phyloP scores from a whole-genome alignment of 2,888 invertebrate genomes.

The Lasioglossum calceatum region DNA sequence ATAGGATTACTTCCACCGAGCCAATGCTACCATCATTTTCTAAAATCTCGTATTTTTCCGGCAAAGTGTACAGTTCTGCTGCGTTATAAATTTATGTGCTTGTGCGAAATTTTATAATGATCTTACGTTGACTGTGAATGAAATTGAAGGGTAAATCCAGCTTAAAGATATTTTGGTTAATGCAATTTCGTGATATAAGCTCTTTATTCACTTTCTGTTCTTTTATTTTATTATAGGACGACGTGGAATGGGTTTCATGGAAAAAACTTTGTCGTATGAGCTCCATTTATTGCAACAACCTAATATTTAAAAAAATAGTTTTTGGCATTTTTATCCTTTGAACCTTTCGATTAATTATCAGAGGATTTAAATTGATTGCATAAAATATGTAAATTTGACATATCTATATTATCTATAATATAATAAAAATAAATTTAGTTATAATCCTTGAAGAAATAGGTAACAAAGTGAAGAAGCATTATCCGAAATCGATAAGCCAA shows the following conservation, averaged over 20 bases:
- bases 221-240: background rate
- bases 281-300: background rate
- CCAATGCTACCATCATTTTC: constrained; percentile 54
- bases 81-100: constrained; percentile 30
- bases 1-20: constrained; percentile 53
- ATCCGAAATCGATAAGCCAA: background rate
- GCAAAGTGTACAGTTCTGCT: constrained; percentile 11
- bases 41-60: constrained; percentile 40
- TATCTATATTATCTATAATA: background rate
- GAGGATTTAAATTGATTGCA: background rate
- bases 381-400: background rate
- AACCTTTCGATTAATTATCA: background rate
- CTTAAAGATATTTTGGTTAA: background rate
- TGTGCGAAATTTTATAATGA: constrained; percentile 32
- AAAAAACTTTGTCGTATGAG: background rate
- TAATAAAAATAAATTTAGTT: background rate
- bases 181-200: background rate
- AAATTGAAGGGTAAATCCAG: constrained; percentile 16
- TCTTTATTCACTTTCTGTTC: background rate
- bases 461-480: background rate
- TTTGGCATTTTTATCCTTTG: background rate
- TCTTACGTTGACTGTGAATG: background rate
- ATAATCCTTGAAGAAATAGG: background rate
- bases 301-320: background rate
- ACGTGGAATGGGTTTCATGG: background rate